Evolutionary conservation across 2,797 vertebrate genomes (phyloP).

Genomic region (Glossophaga mutica): DNA sequence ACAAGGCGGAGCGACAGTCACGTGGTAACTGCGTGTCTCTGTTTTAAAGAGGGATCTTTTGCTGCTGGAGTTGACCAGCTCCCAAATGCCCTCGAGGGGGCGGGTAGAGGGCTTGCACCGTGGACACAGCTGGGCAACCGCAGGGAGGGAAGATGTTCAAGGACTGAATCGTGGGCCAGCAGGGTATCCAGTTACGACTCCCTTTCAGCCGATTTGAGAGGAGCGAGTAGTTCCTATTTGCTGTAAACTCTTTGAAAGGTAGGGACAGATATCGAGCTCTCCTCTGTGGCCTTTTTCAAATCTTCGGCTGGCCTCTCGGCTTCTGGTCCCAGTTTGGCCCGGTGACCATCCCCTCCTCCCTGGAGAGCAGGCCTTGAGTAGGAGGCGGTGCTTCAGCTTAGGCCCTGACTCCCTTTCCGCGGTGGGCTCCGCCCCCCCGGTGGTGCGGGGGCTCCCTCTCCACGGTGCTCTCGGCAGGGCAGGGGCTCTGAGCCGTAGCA

Average conservation of each 20-base stretch:
- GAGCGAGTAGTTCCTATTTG: neutral
- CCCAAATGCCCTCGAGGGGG: neutral
- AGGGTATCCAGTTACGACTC: neutral
- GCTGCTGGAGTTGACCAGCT: neutral
- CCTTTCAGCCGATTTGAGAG: neutral
- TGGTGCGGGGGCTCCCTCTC: too few relatives aligned
- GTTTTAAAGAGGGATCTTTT: neutral
- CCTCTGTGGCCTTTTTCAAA: too few relatives aligned
- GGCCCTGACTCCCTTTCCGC: neutral
- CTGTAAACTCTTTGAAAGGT: neutral
- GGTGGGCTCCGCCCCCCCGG: rapidly evolving
- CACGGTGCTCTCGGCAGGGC: neutral
- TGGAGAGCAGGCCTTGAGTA: neutral
- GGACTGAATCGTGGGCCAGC: neutral
- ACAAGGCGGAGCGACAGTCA: neutral
- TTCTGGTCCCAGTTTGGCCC: neutral
- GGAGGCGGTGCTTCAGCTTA: neutral
- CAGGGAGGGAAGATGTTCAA: neutral
- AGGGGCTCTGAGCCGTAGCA: neutral
- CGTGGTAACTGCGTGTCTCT: neutral
- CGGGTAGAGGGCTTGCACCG: neutral
- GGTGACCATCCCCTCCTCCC: neutral
- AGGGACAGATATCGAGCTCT: neutral
- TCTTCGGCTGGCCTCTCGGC: neutral
- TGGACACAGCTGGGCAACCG: too few relatives aligned